Base-by-base conservation (phyloP, 2,888 invertebrate genomes). In the Microdon myrmicae region DNA sequence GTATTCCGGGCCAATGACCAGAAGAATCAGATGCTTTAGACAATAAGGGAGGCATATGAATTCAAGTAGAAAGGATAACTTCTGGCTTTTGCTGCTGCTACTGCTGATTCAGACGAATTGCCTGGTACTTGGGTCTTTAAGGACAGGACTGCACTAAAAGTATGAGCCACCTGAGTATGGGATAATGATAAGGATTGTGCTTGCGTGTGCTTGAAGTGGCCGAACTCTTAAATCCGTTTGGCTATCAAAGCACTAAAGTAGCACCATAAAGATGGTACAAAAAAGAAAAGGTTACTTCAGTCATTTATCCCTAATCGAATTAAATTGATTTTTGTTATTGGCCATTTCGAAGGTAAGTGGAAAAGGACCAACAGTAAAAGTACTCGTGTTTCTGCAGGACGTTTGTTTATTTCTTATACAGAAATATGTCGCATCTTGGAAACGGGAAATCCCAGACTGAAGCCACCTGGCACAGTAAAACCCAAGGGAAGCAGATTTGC, bases 311-410 rank as follows among this genome's bases (percentile, higher is more conserved):
- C 45, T 64, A 58, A 64, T 64, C 64, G 64, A 64, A 64, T 64
- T 58, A 64, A 64, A 64, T 64, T 64, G 64, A 58, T 58, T 58
- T 41, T 64, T 64, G n/a, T 64, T 64, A 64, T 64, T 58, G 45
- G 34, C 64, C 47, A 58, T 45, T 64, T 64, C 19, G 55, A 17
- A 37, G 26, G 29, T 13, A 32, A 47, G 29, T 32, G 38, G 10
- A 19, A 5, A n/a, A 10, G 35, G 8, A 31, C 25, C 34, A 16
- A 20, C 31, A 3, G 7, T 25, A 9, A 17, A 16, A 25, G n/a
- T n/a, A n/a, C n/a, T n/a, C n/a, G n/a, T n/a, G n/a, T n/a, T n/a
- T n/a, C n/a, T n/a, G n/a, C n/a, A n/a, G n/a, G n/a, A n/a, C n/a
- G n/a, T n/a, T n/a, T n/a, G n/a, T n/a, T n/a, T n/a, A n/a, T n/a